phyloP scores from a whole-genome alignment of 2,113 vertebrate species.

The Apistogramma diplotaenia region DNA sequence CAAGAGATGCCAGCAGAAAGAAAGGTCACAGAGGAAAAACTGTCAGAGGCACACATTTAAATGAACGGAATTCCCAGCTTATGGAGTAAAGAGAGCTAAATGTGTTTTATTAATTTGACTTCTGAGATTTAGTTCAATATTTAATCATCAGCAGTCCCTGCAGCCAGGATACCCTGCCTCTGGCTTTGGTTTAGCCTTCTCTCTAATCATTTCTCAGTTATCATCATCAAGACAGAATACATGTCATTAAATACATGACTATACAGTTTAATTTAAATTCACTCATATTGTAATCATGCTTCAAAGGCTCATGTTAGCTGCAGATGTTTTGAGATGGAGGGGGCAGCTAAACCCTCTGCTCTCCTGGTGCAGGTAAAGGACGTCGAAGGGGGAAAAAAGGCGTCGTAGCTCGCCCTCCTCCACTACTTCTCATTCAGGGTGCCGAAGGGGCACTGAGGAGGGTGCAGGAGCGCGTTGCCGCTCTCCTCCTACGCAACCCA shows the following conservation, averaged over 20 bases:
- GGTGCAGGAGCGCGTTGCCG: constrained; percentile 81
- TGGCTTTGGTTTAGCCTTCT: not conserved
- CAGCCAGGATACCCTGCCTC: not conserved
- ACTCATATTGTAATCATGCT: too few relatives aligned
- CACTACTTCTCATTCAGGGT: constrained; percentile 84
- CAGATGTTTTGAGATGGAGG: not conserved
- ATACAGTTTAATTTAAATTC: not conserved
- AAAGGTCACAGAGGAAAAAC: too few relatives aligned
- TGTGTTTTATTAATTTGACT: not conserved
- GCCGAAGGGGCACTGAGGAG: constrained; percentile 63
- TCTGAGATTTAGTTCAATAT: not conserved
- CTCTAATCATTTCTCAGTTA: not conserved
- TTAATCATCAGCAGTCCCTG: not conserved
- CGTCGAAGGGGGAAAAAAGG: constrained; percentile 74
- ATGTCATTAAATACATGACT: too few relatives aligned
- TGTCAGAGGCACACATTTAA: too few relatives aligned
- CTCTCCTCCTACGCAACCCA: constrained; percentile 77
- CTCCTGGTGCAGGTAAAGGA: constrained; percentile 74
- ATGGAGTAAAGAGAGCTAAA: too few relatives aligned
- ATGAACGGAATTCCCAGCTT: too few relatives aligned
- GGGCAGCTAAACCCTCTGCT: not conserved
- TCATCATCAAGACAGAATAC: not conserved
- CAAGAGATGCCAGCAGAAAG: too few relatives aligned
- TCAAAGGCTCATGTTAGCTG: too few relatives aligned
- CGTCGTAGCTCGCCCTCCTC: constrained; percentile 55